Conservation (phyloP, 2,113 vertebrate species). For the Cyprinodon tularosa region DNA sequence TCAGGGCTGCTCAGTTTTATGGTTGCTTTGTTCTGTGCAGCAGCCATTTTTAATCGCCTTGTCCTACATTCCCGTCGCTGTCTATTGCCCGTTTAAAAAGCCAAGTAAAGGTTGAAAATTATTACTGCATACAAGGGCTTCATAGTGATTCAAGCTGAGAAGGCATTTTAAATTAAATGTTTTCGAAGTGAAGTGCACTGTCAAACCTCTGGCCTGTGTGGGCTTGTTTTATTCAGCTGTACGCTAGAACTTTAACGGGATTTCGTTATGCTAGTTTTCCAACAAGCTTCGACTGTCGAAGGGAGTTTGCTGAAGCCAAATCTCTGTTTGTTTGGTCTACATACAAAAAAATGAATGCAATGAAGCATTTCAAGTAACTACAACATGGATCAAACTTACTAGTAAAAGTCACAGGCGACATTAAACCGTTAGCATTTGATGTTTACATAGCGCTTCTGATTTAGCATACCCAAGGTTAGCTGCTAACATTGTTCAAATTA, state of each 20-base stretch:
- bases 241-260: constrained; percentile 44
- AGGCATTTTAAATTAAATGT: background rate
- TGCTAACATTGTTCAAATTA: background rate
- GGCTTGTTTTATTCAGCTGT: constrained; percentile 28
- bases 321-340: background rate
- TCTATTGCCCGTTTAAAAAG: constrained; percentile 33
- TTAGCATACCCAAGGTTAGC: constrained; percentile 38
- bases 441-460: constrained; percentile 60
- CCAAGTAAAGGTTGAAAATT: constrained; percentile 27
- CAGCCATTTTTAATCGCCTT: constrained; percentile 86
- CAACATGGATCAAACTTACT: too few relatives aligned
- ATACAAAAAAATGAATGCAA: background rate
- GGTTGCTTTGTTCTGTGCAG: constrained; percentile 85
- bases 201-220: constrained; percentile 10
- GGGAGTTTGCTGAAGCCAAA: constrained; percentile 24
- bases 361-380: rapidly evolving
- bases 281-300: constrained; percentile 27
- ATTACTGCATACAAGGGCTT: background rate
- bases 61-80: constrained; percentile 70
- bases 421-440: constrained; percentile 15
- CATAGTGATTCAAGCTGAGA: background rate
- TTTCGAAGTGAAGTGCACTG: background rate
- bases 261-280: constrained; percentile 38
- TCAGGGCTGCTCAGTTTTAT: constrained; percentile 69
- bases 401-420: background rate